Evolutionary conservation across 2,888 invertebrate genomes (phyloP).

Genomic region (Heliconius ethilla): DNA sequence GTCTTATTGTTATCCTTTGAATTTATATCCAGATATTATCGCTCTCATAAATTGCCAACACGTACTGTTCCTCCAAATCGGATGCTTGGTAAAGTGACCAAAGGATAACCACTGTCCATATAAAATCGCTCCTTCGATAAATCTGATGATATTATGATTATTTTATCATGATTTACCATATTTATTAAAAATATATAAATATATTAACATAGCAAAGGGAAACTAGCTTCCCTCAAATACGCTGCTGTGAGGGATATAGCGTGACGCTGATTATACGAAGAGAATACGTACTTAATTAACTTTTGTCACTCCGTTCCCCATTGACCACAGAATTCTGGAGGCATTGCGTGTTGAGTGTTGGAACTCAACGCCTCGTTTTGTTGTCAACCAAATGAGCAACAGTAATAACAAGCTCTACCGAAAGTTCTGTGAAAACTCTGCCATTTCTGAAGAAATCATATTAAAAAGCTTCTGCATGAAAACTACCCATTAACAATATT

Average conservation of each 20-base stretch:
- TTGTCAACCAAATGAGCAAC: too few relatives aligned
- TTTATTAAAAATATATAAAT: background rate
- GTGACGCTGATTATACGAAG: too few relatives aligned
- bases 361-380: too few relatives aligned
- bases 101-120: constrained; percentile 50
- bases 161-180: background rate
- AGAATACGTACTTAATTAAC: too few relatives aligned
- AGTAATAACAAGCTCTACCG: too few relatives aligned
- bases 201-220: background rate
- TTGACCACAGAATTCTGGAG: too few relatives aligned
- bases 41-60: constrained; percentile 75
- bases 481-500: background rate
- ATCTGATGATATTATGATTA: constrained; percentile 15
- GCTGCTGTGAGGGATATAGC: too few relatives aligned
- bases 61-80: constrained; percentile 70
- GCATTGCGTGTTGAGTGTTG: too few relatives aligned
- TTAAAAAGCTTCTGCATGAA: background rate
- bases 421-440: background rate
- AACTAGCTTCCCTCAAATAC: too few relatives aligned
- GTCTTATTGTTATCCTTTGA: constrained; percentile 81
- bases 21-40: constrained; percentile 81
- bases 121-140: constrained; percentile 40
- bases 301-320: too few relatives aligned
- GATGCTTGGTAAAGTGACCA: constrained; percentile 71
- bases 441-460: background rate